A percentile compares a stretch with the other conserved stretches of the same genome.
These are phyloP conservation scores for Meleagris gallopavo DNA, from an alignment of 2,113 vertebrate species.

Conservation along the genomic window DNA sequence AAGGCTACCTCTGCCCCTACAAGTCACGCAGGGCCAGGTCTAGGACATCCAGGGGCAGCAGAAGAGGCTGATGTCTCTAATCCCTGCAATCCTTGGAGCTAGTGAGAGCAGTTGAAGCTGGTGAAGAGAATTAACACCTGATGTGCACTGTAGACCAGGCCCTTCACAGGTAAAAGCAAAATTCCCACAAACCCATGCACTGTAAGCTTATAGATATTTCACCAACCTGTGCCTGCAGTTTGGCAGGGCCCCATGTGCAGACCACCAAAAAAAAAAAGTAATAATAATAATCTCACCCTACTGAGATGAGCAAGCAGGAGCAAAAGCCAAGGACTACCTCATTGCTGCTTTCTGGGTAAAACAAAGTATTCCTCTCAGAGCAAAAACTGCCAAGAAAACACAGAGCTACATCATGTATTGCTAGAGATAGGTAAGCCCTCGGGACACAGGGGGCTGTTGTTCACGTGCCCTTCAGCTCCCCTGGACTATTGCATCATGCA, in stretches of 20 bases:
- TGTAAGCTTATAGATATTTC: neutral
- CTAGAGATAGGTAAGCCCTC: neutral
- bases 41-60: neutral
- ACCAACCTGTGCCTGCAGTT: neutral
- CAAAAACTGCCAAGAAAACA: neutral
- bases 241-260: neutral
- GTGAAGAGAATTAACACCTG: accelerated
- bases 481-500: neutral
- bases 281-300: neutral
- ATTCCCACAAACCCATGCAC: accelerated
- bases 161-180: accelerated
- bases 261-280: neutral
- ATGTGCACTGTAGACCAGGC: neutral
- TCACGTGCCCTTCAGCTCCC: neutral
- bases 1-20: accelerated
- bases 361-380: neutral
- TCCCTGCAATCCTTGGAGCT: neutral
- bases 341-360: neutral
- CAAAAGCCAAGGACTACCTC: neutral
- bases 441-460: neutral
- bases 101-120: neutral
- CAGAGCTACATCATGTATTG: accelerated
- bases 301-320: neutral
- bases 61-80: accelerated
- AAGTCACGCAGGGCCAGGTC: accelerated